Evolutionary conservation across 2,888 invertebrate genomes (phyloP), one percentile per base, ranked within the genome.

Genomic region (Aproaerema taeniolella): DNA sequence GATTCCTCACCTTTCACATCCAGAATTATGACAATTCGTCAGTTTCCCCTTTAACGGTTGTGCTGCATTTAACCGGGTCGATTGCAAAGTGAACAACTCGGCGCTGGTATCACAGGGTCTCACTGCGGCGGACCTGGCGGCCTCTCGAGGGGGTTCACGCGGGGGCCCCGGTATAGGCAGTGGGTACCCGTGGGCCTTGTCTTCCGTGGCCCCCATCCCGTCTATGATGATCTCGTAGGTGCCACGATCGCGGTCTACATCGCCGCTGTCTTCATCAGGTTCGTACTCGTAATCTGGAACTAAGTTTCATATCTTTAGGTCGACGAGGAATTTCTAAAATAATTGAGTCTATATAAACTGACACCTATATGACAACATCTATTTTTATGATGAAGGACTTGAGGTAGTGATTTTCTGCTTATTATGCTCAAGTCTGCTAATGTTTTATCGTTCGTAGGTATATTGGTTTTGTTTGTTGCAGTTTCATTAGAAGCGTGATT

Each of bases 1-100:
- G 20, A 6, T 20, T 17, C 5, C 40, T 46, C 65, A 93, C 93
- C 94, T 93, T 73, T 95, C 95, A 67, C 96, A 96, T 46, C 95
- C 95, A 29, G 94, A 94, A 40, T 91, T 91, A 63, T 95, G 95
- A 67, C 95, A 96, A 70, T 95, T 96, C 26, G 95, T 95, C 31
- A 95, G 87, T 76, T 95, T 95, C 39, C 95, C 96, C 81, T 95
- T 96, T 2, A 95, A 86, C 16, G 95, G 95, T 77, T 94, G 95
- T 50, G 92, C 94, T 56, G 92, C 93, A 59, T 92, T 95, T 28
- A 95, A 88, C 49, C 94, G 87, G 15, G 94, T 92, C 0, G 95
- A 94, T 72, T 95, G 95, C 26, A 95, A 74, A 43, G 93, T 91
- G 74, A 95, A 97, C 20, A 97, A 89, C 69, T 96, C 95, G 0